Percentiles rank a stretch among this genome's conserved stretches.
Conservation (phyloP, 53 echinoderm and acorn worm species). For the Actinopyga echinites region DNA sequence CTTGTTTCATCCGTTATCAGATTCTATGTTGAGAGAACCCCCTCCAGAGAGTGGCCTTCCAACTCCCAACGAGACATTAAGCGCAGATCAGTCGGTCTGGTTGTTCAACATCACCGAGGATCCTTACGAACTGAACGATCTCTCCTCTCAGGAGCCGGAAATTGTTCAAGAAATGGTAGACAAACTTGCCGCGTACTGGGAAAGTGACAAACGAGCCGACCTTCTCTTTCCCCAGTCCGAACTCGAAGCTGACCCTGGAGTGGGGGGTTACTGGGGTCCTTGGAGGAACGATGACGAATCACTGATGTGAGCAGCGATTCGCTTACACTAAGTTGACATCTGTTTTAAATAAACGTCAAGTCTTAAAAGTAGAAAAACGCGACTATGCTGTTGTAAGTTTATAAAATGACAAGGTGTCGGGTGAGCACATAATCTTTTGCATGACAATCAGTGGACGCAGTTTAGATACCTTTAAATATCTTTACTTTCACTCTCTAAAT, state of each 20-base stretch:
- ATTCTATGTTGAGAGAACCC: not conserved
- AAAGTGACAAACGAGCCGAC: not conserved
- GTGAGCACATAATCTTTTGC: no score
- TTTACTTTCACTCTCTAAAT: no score
- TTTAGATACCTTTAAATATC: no score
- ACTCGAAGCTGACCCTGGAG: conserved; percentile 12
- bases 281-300: conserved; percentile 25
- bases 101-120: conserved; percentile 23
- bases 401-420: no score
- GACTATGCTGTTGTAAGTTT: no score
- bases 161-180: not conserved
- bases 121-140: not conserved
- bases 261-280: conserved; percentile 13
- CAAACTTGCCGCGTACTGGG: not conserved
- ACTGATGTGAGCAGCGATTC: not conserved
- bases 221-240: not conserved
- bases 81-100: not conserved
- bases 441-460: no score
- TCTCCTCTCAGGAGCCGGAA: not conserved
- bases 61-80: not conserved
- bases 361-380: no score
- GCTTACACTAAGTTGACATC: no score
- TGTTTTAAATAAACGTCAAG: no score
- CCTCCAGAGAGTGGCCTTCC: not conserved
- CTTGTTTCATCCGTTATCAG: no score